These are phyloP conservation scores for Sacculina carcini DNA, from an alignment of 2,888 invertebrate genomes.

Conservation along the genomic window DNA sequence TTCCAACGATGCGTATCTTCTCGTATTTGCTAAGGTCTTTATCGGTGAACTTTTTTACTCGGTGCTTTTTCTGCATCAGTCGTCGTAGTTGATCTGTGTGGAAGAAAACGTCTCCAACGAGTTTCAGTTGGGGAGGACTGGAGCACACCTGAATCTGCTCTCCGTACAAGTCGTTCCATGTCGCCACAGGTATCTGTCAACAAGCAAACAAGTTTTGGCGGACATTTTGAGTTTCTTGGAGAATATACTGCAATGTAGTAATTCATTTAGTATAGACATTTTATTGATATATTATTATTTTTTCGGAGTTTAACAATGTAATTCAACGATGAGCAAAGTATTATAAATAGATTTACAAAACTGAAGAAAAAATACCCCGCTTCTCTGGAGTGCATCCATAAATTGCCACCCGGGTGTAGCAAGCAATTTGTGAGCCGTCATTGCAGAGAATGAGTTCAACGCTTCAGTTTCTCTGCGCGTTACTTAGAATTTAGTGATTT, in stretches of 20 bases:
- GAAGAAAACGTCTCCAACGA: conserved; percentile 17
- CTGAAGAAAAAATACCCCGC: too few species aligned
- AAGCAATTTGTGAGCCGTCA: too few species aligned
- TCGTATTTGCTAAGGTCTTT: conserved; percentile 23
- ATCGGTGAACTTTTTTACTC: conserved; percentile 10
- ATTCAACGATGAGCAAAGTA: too few species aligned
- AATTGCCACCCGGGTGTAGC: background rate
- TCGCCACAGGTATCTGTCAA: conserved; percentile 15
- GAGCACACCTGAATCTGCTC: conserved; percentile 12
- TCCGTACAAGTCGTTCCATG: conserved; percentile 15
- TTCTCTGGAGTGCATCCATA: background rate
- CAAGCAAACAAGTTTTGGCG: background rate
- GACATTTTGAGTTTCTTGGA: too few species aligned
- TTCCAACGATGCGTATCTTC: conserved; percentile 32
- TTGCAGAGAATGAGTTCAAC: too few species aligned
- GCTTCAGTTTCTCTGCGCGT: too few species aligned
- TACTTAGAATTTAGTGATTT: too few species aligned
- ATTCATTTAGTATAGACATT: too few species aligned
- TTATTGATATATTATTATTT: too few species aligned
- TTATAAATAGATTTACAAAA: too few species aligned
- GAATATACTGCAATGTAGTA: too few species aligned
- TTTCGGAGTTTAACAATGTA: too few species aligned
- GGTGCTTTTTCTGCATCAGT: conserved; percentile 13
- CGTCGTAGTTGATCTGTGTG: conserved; percentile 15
- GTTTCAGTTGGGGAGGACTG: conserved; percentile 4